Base-by-base conservation (phyloP, 2,888 invertebrate species). In the Seladonia tumulorum region DNA sequence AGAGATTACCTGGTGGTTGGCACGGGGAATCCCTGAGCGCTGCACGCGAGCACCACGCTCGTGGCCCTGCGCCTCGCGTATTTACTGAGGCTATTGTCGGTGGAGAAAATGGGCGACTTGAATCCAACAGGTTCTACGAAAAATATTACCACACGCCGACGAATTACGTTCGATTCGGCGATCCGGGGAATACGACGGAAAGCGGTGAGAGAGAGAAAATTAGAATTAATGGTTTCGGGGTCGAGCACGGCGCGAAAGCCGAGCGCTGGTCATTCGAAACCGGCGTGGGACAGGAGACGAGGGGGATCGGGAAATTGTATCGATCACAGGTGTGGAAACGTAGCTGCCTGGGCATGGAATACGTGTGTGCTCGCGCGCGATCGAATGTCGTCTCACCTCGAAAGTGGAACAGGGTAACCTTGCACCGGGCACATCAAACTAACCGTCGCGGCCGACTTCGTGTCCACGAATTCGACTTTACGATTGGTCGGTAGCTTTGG, bases 381-480 rank as follows among this genome's bases (percentile, higher is more conserved):
- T 85, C 66, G 53, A 75, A 80, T 85, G 47, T 82, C 75, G 60
- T 81, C 92, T 93, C 90, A 95, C 95, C 95, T 94, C 90, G 91
- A 93, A 83, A 93, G 89, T 85, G 94, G 94, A 93, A 97, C 96
- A 91, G 97, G 97, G 95, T 96, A 97, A 92, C 97, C 97, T 96
- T 98, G 97, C 89, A 97, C 97, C 94, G 97, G 97, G 95, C 97
- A 97, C 93, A 97, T 96, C 90, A 97, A 95, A 86, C 92, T 92
- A 60, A 91, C 82, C n/a, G 91, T 87, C 25, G 76, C 89, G 73
- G 72, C 82, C 53, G 88, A 84, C 66, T 83, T 89, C 45, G 90
- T 92, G 53, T 95, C 95, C 70, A 95, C 92, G 88, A 94, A 95
- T 87, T 95, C 95, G 81, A 94, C 91, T 91, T 95, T 95, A 83